Evolutionary conservation across 1,140 invertebrate genomes (phyloP).

Genomic region (Calosoma granatense): DNA sequence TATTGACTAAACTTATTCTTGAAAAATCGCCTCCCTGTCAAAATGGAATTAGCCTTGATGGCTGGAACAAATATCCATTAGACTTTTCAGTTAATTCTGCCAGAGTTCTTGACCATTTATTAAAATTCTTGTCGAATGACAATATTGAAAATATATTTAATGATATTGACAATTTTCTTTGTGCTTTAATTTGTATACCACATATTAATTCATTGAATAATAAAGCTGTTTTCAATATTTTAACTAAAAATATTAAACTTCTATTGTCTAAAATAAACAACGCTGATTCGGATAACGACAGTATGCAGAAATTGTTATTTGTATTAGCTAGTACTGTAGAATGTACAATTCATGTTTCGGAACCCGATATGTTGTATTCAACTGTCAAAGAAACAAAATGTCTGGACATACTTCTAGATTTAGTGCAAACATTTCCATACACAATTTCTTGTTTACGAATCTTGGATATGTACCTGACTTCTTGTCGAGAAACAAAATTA

Average conservation of each 20-base stretch:
- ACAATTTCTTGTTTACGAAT: constrained; percentile 31
- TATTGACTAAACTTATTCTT: constrained; percentile 57
- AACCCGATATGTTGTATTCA: constrained; percentile 36
- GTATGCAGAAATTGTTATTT: constrained; percentile 36
- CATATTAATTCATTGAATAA: constrained; percentile 38
- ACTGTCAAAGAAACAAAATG: constrained; percentile 34
- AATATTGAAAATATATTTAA: constrained; percentile 32
- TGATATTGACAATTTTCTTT: constrained; percentile 38
- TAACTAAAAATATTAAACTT: constrained; percentile 25
- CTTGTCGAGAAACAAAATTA: neutral
- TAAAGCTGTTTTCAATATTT: constrained; percentile 25
- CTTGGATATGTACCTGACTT: constrained; percentile 41
- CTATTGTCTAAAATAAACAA: constrained; percentile 16
- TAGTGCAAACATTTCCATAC: neutral
- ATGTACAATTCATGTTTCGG: constrained; percentile 43
- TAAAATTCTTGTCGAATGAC: constrained; percentile 30
- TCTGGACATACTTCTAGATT: constrained; percentile 24
- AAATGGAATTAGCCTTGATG: constrained; percentile 44
- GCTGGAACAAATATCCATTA: constrained; percentile 55
- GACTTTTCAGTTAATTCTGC: constrained; percentile 41
- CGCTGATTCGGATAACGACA: too few relatives aligned
- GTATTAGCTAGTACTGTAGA: constrained; percentile 44
- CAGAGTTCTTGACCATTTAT: constrained; percentile 32
- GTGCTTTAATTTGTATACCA: constrained; percentile 47
- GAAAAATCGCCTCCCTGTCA: constrained; percentile 51